Conservation (phyloP, 2,888 invertebrate species). For the Nipponacmea schrenckii region DNA sequence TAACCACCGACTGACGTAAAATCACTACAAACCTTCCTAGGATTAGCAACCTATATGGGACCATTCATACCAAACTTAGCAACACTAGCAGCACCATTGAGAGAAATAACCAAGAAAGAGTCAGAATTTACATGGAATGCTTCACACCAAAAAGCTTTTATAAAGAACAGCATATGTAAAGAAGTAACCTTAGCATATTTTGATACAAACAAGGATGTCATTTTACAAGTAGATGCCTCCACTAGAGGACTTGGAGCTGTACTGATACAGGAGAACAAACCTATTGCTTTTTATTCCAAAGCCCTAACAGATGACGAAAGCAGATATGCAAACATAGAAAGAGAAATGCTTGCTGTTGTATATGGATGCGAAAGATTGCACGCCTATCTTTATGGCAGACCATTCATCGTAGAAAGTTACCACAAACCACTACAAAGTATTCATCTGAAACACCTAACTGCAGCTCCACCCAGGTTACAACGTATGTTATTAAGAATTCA, state of each 20-base stretch:
- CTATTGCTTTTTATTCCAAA: constrained; percentile 42
- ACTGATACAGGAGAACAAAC: constrained; percentile 37
- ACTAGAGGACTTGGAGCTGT: constrained; percentile 37
- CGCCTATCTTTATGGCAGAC: constrained; percentile 24
- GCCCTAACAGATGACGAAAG: constrained; percentile 31
- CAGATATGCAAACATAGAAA: constrained; percentile 29
- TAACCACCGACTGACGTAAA: constrained; percentile 15
- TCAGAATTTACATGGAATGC: too few relatives aligned
- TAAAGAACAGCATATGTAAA: too few relatives aligned
- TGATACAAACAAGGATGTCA: constrained; percentile 25
- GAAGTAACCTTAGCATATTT: constrained; percentile 18
- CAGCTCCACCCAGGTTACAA: constrained; percentile 30
- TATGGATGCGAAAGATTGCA: constrained; percentile 23
- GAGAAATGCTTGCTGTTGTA: constrained; percentile 20
- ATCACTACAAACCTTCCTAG: constrained; percentile 29
- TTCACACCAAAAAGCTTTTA: too few relatives aligned
- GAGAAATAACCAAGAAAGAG: constrained; percentile 24
- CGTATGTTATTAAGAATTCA: constrained; percentile 30
- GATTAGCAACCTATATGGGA: constrained; percentile 25
- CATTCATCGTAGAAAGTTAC: constrained; percentile 26
- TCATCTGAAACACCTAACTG: constrained; percentile 18
- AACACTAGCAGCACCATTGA: constrained; percentile 18
- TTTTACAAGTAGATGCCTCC: constrained; percentile 38
- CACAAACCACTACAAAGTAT: constrained; percentile 28
- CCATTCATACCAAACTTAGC: constrained; percentile 24